phyloP scores from a whole-genome alignment of 2,113 vertebrate species.

The Gorsachius goisagi region DNA sequence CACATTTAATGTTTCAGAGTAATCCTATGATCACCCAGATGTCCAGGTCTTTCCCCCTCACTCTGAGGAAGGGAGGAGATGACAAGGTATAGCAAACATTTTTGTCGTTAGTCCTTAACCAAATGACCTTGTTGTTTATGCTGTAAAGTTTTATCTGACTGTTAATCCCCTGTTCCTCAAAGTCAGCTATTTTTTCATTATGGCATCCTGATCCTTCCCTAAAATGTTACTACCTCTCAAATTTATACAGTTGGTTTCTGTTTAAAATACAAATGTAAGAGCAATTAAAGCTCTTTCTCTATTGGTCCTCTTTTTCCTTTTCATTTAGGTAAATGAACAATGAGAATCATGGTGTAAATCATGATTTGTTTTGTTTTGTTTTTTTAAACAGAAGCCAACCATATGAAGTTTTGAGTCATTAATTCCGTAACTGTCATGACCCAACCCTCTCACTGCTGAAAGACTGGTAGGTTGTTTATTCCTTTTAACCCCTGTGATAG shows the following conservation, averaged over 20 bases:
- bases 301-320: not conserved
- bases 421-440: not conserved
- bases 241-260: not conserved
- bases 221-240: not conserved
- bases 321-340: not conserved
- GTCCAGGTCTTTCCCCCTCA: not conserved
- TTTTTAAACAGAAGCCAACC: not conserved
- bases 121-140: not conserved
- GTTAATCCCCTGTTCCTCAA: not conserved
- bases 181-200: not conserved
- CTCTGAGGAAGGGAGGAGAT: not conserved
- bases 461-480: not conserved
- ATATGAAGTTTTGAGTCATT: not conserved
- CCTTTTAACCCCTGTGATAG: constrained; percentile 38
- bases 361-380: rapidly evolving
- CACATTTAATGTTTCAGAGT: not conserved
- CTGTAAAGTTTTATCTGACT: not conserved
- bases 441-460: not conserved
- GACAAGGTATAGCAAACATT: not conserved
- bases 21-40: not conserved
- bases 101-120: not conserved
- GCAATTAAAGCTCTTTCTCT: not conserved
- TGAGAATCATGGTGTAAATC: not conserved
- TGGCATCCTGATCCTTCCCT: not conserved
- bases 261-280: not conserved